These are phyloP conservation scores for Phaenicophaeus curvirostris DNA, from an alignment of 2,797 vertebrate species.

Conservation along the genomic window DNA sequence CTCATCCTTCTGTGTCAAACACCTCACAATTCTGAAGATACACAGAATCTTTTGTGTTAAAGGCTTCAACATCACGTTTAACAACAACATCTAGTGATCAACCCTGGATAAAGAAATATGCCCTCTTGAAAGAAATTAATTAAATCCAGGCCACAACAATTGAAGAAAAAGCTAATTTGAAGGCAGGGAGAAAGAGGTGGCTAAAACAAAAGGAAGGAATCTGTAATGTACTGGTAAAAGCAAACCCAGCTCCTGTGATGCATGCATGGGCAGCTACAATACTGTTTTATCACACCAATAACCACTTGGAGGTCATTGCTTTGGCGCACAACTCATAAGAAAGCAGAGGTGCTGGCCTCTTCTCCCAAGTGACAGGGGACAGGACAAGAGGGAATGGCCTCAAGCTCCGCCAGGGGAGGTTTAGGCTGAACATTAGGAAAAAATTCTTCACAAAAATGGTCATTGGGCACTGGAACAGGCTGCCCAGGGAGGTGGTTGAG, in stretches of 20 bases:
- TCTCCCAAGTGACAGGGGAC: too few relatives aligned
- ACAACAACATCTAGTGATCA: neutral
- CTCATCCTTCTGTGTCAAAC: neutral
- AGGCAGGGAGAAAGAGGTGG: neutral
- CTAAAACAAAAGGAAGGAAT: neutral
- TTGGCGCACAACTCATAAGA: accelerated
- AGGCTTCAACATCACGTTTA: neutral
- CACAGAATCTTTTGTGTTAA: neutral
- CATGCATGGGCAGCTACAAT: neutral
- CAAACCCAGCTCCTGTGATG: neutral
- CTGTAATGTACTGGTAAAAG: neutral
- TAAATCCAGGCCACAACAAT: neutral
- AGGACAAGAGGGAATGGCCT: too few relatives aligned
- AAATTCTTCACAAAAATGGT: too few relatives aligned
- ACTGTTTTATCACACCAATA: neutral
- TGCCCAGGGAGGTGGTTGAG: too few relatives aligned
- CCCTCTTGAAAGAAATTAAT: neutral
- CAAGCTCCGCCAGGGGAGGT: too few relatives aligned
- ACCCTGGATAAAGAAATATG: neutral
- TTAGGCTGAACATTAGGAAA: too few relatives aligned
- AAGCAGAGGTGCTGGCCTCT: too few relatives aligned
- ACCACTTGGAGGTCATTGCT: neutral
- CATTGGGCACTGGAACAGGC: too few relatives aligned
- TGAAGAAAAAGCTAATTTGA: neutral
- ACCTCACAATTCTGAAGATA: neutral